Evolutionary conservation across 2,888 invertebrate species (phyloP), one percentile per base, ranked within the genome.

Genomic region (Nymphalis urticae): DNA sequence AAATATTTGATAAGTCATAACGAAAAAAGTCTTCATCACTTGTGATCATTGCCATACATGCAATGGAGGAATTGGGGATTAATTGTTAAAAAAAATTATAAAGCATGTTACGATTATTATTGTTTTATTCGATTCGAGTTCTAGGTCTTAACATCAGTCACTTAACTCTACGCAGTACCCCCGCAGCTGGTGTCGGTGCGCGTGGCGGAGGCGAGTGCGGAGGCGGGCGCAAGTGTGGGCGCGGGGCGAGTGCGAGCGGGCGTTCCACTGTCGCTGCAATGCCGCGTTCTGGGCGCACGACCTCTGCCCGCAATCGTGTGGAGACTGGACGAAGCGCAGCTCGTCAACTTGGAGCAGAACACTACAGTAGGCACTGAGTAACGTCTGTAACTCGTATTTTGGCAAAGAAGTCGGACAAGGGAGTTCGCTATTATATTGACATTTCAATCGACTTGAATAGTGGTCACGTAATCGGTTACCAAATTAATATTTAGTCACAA

Each of bases 211-310:
- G 76, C 77, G 48, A 42, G 42, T 13, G 75, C 72, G 9, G 62
- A 62, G 19, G 64, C 62, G 0, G 76, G 73, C 17, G 62, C 73
- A 21, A 66, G 48, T 9, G 19, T 73, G 58, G 66, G 69, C 36
- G 74, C 73, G 56, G 85, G 82, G 3, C 80, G 86, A 2, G 87
- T 86, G 68, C 80, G 75, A 6, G 83, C 86, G 9, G 87, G 85
- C 0, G 82, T 85, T 47, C 74, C 81, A 8, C 75, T 90, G 9
- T 59, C 72, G 21, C 74, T 89, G 72, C 88, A 89, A 76, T 92
- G 92, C 75, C 82, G 88, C n/a, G 90, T 90, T 72, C 79, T 92
- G 6, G 92, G 91, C 71, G 88, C 92, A 24, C 82, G 87, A 1
- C 92, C 92, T 6, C 77, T 83, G 69, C 91, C 92, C 1, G 66